Percentiles rank a stretch among this genome's conserved stretches.
phyloP scores from a whole-genome alignment of 2,113 vertebrate species.

The Psettodes erumei region DNA sequence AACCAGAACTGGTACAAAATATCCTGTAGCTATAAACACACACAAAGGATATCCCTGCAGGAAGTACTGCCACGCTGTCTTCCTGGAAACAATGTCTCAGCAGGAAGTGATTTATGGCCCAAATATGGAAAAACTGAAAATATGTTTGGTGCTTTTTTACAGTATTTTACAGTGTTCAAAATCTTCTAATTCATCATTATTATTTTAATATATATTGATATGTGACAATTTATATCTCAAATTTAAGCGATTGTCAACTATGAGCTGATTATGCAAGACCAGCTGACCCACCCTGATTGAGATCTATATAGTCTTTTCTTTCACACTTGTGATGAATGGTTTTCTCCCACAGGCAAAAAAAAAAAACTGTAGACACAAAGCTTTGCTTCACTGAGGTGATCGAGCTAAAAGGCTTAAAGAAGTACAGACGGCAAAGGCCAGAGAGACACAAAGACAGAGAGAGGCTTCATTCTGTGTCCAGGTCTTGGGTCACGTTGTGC shows the following conservation, averaged over 20 bases:
- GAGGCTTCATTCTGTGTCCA: conserved; percentile 49
- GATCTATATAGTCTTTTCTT: conserved; percentile 16
- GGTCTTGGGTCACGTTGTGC: conserved; percentile 62
- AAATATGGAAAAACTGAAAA: conserved; percentile 44
- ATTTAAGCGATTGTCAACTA: conserved; percentile 6
- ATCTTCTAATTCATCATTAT: neutral
- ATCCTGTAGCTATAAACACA: conserved; percentile 65
- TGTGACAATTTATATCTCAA: neutral
- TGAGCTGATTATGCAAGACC: conserved; percentile 29
- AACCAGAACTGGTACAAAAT: conserved; percentile 48
- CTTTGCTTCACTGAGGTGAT: conserved; percentile 50
- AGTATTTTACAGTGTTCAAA: neutral
- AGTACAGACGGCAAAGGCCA: conserved; percentile 33
- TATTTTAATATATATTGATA: neutral
- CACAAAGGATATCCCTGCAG: conserved; percentile 64
- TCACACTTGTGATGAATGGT: conserved; percentile 34
- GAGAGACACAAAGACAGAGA: conserved; percentile 5
- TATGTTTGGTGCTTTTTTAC: neutral
- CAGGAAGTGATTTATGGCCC: conserved; percentile 57
- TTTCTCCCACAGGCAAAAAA: conserved; percentile 22
- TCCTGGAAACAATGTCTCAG: conserved; percentile 51
- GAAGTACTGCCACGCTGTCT: conserved; percentile 55
- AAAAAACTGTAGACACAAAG: conserved; percentile 29
- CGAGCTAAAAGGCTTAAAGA: conserved; percentile 39
- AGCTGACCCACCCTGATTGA: conserved; percentile 29